Evolutionary conservation across 2,888 invertebrate species (phyloP).

Genomic region (Cyclophora punctaria): DNA sequence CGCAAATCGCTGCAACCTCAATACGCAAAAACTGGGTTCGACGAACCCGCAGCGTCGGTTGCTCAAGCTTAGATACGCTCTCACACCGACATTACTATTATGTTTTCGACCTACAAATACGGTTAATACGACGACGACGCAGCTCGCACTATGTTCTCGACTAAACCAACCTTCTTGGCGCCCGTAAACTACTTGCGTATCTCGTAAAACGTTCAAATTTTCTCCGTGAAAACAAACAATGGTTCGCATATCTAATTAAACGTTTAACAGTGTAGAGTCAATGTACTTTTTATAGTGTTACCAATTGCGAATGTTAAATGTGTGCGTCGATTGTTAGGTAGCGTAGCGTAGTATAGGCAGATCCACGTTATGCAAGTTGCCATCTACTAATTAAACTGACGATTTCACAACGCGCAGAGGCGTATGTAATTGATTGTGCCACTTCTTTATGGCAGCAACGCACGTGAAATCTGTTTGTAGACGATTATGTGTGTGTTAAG

Average conservation of each 20-base stretch:
- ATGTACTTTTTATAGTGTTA: conserved; percentile 28
- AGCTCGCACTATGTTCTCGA: conserved; percentile 10
- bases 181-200: not conserved
- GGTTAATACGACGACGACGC: not conserved
- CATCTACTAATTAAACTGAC: conserved; percentile 28
- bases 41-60: conserved; percentile 22
- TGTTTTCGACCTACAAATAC: conserved; percentile 20
- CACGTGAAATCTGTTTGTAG: conserved; percentile 35
- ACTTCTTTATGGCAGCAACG: conserved; percentile 29
- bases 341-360: conserved; percentile 1
- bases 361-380: conserved; percentile 18
- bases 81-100: conserved; percentile 12
- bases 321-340: not conserved
- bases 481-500: conserved; percentile 1
- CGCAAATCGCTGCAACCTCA: conserved; percentile 49
- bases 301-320: conserved; percentile 24
- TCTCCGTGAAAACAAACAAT: conserved; percentile 9
- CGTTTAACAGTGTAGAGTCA: conserved; percentile 19
- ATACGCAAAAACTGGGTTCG: conserved; percentile 38
- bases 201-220: conserved; percentile 3
- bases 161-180: conserved; percentile 1
- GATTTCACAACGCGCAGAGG: conserved; percentile 31
- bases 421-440: conserved; percentile 36
- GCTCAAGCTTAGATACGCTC: conserved; percentile 20
- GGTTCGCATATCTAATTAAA: conserved; percentile 10